Evolutionary conservation across 2,888 invertebrate genomes (phyloP).

Genomic region (Leucania comma): DNA sequence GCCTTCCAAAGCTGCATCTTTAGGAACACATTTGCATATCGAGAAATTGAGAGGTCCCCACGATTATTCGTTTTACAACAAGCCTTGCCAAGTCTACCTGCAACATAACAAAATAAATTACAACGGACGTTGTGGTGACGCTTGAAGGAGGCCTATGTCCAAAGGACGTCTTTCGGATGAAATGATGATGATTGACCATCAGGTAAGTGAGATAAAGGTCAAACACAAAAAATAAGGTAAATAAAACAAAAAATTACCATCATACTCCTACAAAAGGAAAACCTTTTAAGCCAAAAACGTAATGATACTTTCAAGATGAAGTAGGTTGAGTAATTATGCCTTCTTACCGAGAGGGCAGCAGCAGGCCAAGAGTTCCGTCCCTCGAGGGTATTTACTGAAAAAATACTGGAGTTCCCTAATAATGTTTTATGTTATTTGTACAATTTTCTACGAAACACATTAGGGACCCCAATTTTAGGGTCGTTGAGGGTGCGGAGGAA

Average conservation of each 20-base stretch:
- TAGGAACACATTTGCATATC: not conserved
- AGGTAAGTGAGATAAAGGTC: too few relatives aligned
- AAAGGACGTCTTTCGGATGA: too few relatives aligned
- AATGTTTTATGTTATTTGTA: constrained; percentile 55
- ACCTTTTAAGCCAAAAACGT: constrained; percentile 22
- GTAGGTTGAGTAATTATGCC: constrained; percentile 33
- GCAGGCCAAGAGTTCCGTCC: constrained; percentile 24
- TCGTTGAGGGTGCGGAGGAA: constrained; percentile 2
- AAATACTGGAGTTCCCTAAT: constrained; percentile 46
- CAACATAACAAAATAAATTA: too few relatives aligned
- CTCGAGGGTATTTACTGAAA: constrained; percentile 40
- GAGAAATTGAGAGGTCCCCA: not conserved
- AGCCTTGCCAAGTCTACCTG: too few relatives aligned
- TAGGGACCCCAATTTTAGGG: constrained; percentile 20
- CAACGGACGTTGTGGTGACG: too few relatives aligned
- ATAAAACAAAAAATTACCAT: not conserved
- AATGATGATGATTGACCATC: too few relatives aligned
- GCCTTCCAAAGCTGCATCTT: too few relatives aligned
- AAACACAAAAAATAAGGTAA: not conserved
- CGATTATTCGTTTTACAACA: not conserved
- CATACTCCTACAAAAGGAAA: not conserved
- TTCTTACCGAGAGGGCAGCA: constrained; percentile 4
- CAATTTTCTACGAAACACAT: constrained; percentile 48
- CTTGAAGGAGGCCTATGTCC: too few relatives aligned
- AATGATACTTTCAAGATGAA: constrained; percentile 21